A percentile compares a stretch with the other conserved stretches of the same genome.
Evolutionary conservation across 2,113 vertebrate genomes (phyloP).

Genomic region (Atlantisia rogersi): DNA sequence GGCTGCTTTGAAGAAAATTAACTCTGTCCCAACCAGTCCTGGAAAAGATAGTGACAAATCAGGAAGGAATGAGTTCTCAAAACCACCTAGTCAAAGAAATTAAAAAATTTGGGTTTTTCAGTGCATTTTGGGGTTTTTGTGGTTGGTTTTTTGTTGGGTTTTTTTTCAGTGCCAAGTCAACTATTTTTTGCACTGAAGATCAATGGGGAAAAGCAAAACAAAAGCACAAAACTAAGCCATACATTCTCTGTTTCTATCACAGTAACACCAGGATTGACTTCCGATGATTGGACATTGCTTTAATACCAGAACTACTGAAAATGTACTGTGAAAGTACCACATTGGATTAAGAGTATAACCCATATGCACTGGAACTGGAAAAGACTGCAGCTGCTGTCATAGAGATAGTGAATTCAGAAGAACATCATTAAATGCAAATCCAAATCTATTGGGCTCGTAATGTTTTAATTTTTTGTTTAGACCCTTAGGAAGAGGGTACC

Average conservation of each 20-base stretch:
- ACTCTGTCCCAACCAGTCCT: neutral
- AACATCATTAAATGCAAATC: constrained; percentile 20
- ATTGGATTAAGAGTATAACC: constrained; percentile 59
- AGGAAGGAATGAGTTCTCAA: neutral
- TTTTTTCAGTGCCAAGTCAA: neutral
- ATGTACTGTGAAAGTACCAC: neutral
- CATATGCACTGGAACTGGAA: constrained; percentile 70
- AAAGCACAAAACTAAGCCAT: neutral
- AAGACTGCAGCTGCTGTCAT: constrained; percentile 60
- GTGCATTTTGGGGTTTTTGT: neutral
- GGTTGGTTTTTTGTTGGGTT: neutral
- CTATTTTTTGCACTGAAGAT: neutral
- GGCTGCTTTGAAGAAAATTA: neutral
- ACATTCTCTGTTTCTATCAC: neutral
- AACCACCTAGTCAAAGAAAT: neutral
- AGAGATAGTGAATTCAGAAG: constrained; percentile 65
- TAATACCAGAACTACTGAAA: neutral
- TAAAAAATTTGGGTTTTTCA: neutral
- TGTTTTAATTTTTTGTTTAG: neutral
- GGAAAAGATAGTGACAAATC: neutral
- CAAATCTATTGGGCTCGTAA: too few species aligned
- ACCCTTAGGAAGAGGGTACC: neutral
- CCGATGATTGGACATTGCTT: neutral
- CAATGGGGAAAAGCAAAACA: neutral
- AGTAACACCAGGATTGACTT: neutral